These are phyloP conservation scores for Azemiops feae DNA, from an alignment of 2,113 vertebrate genomes.

Conservation along the genomic window DNA sequence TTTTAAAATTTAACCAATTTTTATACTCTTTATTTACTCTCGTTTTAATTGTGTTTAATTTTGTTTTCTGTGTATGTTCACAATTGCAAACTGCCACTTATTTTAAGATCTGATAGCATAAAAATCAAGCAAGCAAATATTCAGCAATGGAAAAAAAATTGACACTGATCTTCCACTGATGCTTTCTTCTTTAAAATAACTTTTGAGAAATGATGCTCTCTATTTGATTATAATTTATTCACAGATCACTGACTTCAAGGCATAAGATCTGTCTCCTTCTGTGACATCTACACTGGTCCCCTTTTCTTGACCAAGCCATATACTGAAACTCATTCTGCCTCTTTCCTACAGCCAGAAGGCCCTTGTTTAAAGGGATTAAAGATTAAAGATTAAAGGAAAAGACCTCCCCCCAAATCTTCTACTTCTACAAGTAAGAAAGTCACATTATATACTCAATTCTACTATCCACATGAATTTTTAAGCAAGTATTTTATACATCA, in stretches of 20 bases:
- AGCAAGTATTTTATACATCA: background rate
- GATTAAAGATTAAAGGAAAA: background rate
- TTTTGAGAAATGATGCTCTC: background rate
- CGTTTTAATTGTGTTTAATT: background rate
- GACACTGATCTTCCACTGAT: background rate
- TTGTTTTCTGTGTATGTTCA: background rate
- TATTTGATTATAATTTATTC: background rate
- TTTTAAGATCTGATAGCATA: background rate
- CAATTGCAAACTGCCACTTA: background rate
- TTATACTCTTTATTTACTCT: background rate
- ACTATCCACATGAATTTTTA: background rate
- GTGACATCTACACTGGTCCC: too few species aligned
- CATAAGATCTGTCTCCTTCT: background rate
- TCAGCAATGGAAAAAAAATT: background rate
- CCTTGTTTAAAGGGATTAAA: background rate
- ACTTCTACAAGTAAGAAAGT: background rate
- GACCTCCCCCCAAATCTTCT: background rate
- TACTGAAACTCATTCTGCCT: background rate
- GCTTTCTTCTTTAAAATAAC: background rate
- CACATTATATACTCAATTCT: background rate
- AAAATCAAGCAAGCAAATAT: background rate
- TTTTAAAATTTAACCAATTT: background rate
- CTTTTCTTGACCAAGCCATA: background rate
- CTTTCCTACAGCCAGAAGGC: background rate
- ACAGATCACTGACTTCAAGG: background rate